These are phyloP conservation scores for Papilio helenus DNA, from an alignment of 1,140 invertebrate species.

Conservation along the genomic window DNA sequence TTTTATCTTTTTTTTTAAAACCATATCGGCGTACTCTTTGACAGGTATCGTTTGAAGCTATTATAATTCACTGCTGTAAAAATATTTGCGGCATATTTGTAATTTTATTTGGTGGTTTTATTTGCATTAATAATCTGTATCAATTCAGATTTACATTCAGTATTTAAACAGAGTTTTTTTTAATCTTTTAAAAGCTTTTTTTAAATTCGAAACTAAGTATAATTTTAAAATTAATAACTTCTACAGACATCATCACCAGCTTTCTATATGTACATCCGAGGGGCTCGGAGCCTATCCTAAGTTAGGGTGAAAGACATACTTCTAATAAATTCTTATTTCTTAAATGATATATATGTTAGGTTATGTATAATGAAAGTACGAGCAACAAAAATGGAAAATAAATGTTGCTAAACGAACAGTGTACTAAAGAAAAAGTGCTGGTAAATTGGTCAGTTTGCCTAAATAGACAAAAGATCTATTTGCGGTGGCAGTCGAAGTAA, in stretches of 20 bases:
- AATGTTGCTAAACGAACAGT: not conserved
- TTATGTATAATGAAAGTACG: not conserved
- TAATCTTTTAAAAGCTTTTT: no score
- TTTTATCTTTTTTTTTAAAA: slow-evolving; percentile 35
- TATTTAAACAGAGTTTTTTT: no score
- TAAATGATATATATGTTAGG: not conserved
- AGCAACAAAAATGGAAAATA: not conserved
- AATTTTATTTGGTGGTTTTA: not conserved
- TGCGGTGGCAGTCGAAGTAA: slow-evolving; percentile 50
- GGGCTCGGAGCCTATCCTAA: no score
- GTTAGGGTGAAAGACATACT: no score
- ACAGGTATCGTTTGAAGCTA: slow-evolving; percentile 24
- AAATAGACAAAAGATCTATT: slow-evolving; percentile 55
- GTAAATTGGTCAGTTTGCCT: slow-evolving; percentile 31
- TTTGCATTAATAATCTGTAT: not conserved
- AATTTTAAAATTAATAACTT: not conserved
- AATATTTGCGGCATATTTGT: slow-evolving; percentile 23
- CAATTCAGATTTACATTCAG: not conserved
- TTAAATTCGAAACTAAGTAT: not conserved
- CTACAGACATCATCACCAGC: no score
- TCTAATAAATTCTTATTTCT: no score
- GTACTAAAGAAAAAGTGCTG: not conserved
- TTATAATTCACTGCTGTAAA: slow-evolving; percentile 29
- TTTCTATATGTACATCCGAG: no score
- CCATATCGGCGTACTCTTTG: slow-evolving; percentile 25